A percentile compares a stretch with the other conserved stretches of the same genome.
These are phyloP conservation scores for Diaperis boleti DNA, from an alignment of 2,888 invertebrate species.

Conservation along the genomic window DNA sequence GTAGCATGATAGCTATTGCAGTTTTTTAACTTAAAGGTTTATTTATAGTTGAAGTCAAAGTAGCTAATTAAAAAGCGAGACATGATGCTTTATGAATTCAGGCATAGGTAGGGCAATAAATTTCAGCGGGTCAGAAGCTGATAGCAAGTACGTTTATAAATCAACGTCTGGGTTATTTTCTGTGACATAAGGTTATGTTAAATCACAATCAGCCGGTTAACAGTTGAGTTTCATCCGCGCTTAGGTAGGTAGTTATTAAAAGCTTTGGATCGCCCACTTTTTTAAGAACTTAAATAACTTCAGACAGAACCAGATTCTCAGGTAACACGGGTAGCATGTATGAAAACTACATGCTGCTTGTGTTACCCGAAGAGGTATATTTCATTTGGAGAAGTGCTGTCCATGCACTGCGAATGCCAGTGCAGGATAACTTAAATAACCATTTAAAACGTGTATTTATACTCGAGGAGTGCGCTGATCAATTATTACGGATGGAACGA, in stretches of 20 bases:
- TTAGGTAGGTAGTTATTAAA: constrained; percentile 63
- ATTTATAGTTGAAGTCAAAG: background rate
- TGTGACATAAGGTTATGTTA: constrained; percentile 62
- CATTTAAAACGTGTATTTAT: background rate
- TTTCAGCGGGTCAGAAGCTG: constrained; percentile 41
- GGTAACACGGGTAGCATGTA: constrained; percentile 65
- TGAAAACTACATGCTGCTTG: constrained; percentile 62
- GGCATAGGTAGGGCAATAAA: constrained; percentile 44
- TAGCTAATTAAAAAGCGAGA: constrained; percentile 38
- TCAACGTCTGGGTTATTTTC: constrained; percentile 51
- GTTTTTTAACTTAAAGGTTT: background rate
- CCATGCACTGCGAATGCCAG: constrained; percentile 9
- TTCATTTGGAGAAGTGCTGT: constrained; percentile 22
- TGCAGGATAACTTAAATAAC: constrained; percentile 18
- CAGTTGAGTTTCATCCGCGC: constrained; percentile 60
- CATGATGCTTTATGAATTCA: constrained; percentile 42
- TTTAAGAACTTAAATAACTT: constrained; percentile 57
- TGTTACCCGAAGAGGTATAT: constrained; percentile 60
- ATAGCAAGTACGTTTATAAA: constrained; percentile 38
- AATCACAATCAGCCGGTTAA: constrained; percentile 56
- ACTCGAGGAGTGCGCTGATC: background rate
- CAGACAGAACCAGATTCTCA: constrained; percentile 62
- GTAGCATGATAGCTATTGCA: constrained; percentile 3
- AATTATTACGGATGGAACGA: background rate
- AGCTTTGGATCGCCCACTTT: constrained; percentile 64